phyloP scores from a whole-genome alignment of 2,113 vertebrate genomes.

The Phalacrocorax pelagicus region DNA sequence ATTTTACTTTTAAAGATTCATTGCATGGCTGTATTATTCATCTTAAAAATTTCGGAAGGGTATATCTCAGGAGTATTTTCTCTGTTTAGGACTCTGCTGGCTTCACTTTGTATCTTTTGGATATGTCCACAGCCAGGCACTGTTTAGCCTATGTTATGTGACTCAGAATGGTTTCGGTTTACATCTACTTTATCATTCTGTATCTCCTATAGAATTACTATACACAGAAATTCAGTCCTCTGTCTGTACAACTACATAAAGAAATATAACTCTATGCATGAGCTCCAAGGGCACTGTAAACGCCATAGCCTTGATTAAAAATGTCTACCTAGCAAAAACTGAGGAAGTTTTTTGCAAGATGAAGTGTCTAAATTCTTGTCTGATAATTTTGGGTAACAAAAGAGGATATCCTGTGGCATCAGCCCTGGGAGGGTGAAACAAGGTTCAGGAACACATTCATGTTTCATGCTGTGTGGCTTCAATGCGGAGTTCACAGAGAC shows the following conservation, averaged over 20 bases:
- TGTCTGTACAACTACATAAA: not conserved
- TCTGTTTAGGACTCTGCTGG: not conserved
- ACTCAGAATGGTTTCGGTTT: not conserved
- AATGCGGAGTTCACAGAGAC: not conserved
- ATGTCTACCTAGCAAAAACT: not conserved
- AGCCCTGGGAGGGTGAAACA: not conserved
- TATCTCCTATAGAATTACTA: not conserved
- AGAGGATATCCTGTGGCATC: not conserved
- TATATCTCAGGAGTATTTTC: not conserved
- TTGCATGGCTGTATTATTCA: not conserved
- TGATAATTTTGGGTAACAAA: not conserved
- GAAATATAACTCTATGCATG: not conserved
- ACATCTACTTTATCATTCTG: not conserved
- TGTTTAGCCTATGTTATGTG: not conserved
- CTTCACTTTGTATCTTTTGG: not conserved
- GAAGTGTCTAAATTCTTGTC: not conserved
- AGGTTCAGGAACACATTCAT: not conserved
- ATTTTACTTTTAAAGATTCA: not conserved
- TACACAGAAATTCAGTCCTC: not conserved
- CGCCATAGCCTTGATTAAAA: not conserved
- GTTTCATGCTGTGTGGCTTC: not conserved
- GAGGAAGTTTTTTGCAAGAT: not conserved
- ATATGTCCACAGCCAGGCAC: not conserved
- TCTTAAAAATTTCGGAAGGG: not conserved
- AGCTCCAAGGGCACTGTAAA: not conserved